phyloP scores from a whole-genome alignment of 2,888 invertebrate genomes.

The Apoderus coryli region DNA sequence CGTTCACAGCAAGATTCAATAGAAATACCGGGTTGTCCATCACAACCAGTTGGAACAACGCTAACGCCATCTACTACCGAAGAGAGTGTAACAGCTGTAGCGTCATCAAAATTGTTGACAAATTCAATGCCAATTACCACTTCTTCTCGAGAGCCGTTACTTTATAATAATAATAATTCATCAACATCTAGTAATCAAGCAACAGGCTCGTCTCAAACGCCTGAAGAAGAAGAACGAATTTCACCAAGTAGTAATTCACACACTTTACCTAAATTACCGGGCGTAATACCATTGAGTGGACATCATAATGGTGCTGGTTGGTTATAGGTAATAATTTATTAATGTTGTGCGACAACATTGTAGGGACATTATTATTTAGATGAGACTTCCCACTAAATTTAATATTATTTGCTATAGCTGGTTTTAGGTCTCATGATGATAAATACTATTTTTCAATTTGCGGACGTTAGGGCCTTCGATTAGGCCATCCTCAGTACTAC shows the following conservation, averaged over 20 bases:
- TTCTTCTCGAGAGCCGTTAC: slow-evolving; percentile 43
- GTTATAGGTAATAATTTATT: slow-evolving; percentile 29
- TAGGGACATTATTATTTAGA: not conserved
- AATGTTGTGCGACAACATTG: not conserved
- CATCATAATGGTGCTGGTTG: slow-evolving; percentile 58
- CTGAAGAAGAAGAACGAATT: slow-evolving; percentile 34
- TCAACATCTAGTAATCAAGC: slow-evolving; percentile 33
- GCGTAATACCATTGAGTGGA: slow-evolving; percentile 60
- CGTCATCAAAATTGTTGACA: no score
- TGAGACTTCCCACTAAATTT: not conserved
- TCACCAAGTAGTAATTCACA: slow-evolving; percentile 31
- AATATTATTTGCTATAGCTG: no score
- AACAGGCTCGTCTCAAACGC: slow-evolving; percentile 31
- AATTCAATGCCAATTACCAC: no score
- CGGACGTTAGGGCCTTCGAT: no score
- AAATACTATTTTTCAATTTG: no score
- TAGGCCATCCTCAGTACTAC: no score
- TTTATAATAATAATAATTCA: no score
- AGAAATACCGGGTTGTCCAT: slow-evolving; percentile 26
- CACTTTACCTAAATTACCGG: slow-evolving; percentile 47
- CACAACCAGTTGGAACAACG: slow-evolving; percentile 23
- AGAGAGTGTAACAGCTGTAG: slow-evolving; percentile 18
- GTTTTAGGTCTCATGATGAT: no score
- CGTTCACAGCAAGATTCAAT: slow-evolving; percentile 48
- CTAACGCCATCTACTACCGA: slow-evolving; percentile 40